Base-by-base conservation (phyloP, 2,113 vertebrate genomes). In the Dipodomys ordii region DNA sequence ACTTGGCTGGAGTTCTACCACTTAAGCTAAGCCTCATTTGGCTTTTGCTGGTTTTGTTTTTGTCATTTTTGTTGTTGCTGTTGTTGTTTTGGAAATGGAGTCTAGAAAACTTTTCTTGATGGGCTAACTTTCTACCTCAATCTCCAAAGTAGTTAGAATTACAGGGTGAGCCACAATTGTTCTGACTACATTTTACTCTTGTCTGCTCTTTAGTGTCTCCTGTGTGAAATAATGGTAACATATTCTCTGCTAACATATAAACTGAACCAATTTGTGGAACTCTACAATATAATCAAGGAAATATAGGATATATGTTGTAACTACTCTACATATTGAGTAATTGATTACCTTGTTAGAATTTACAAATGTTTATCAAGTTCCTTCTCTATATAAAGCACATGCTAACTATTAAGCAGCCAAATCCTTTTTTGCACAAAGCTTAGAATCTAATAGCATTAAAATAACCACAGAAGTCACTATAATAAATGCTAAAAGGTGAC, bases 271-370 rank as follows among this genome's bases (percentile, higher is more conserved):
- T 79, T 91, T 39, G 27, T 82, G 82, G 35, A 89, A 83, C 84
- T 62, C 95, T 83, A 78, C 11, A 77, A 30, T 57, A 79, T 65
- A 83, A 79, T 91, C 46, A 84, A 72, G 83, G 44, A 94, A 86
- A 81, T 83, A 46, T 87, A 93, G 77, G 65, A n/a, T 18, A 18
- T 68, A 19, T 60, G 16, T 62, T 67, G 32, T 57, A 7, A 62
- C 32, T 28, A 28, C 20, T 39, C 39, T 39, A 39, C 39, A 69
- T 92, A 77, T n/a, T 87, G 27, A 67, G 8, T 88, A 87, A 82
- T 74, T 53, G 22, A 57, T 90, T 65, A 72, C 74, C 64, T 22
- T 76, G 25, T 68, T 80, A 93, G 71, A 88, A 87, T 91, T 92
- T 78, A 79, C 22, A 84, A 57, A 94, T 53, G 39, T 39, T 53